Evolutionary conservation across 2,113 vertebrate species (phyloP), one percentile per base, ranked within the genome.

Genomic region (Thunnus thynnus): DNA sequence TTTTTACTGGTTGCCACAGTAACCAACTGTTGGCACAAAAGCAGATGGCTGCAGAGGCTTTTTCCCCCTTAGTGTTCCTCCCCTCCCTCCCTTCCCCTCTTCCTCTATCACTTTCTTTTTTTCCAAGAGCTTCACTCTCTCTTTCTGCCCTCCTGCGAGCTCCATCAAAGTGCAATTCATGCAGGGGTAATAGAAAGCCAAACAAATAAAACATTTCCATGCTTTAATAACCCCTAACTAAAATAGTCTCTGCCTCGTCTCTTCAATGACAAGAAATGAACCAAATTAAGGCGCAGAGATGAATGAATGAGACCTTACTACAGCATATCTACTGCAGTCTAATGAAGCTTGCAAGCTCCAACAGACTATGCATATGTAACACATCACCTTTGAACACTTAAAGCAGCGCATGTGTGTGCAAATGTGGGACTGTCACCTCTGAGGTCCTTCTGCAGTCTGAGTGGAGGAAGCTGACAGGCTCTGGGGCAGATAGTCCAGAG

Each of bases 1-100:
- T 88, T 93, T 93, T 94, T 90, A 92, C 86, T 87, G 89, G 93
- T 95, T 94, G 88, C 92, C 92, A 92, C 91, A 90, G 94, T 89
- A 94, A 95, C 93, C 88, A 88, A 82, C 80, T 86, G 90, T 91
- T 85, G 76, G 84, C 86, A 90, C 78, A 90, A 83, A 90, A 76
- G 80, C 89, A 93, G 87, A 91, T 90, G 89, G 87, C 80, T 81
- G 81, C 82, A 77, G 77, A 84, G 57, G 2, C 78, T 22, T 70
- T 66, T 30, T 17, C 32, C 27, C 20, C 9, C 27, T 4, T 0
- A 50, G 50, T 9, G 25, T 44, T 46, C 27, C 63, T 47, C 22
- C 41, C 46, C 47, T 44, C 36, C 44, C 51, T 47, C 27, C 41
- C 54, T 50, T 58, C 5, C 41, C 12, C 73, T 69, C 71, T 30